Evolutionary conservation across 2,113 vertebrate species (phyloP).

Genomic region (Gorsachius goisagi): DNA sequence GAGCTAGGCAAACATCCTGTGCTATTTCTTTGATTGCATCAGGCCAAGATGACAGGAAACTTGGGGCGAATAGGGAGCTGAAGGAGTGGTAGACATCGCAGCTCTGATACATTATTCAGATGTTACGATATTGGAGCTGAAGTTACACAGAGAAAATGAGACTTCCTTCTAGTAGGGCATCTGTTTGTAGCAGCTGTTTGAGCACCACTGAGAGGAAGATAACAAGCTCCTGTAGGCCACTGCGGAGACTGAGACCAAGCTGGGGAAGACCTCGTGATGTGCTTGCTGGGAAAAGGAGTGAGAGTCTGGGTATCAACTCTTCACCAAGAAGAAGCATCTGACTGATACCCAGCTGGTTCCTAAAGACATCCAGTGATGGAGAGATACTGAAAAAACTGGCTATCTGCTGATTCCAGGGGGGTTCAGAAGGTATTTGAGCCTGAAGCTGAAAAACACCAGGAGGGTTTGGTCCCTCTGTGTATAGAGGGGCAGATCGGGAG

Average conservation of each 20-base stretch:
- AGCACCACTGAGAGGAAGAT: neutral
- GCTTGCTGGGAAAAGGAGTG: neutral
- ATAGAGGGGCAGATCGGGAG: neutral
- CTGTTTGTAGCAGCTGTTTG: neutral
- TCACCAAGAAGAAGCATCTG: neutral
- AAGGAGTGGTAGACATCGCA: neutral
- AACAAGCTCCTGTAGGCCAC: neutral
- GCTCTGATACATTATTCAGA: neutral
- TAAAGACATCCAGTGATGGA: too few species aligned
- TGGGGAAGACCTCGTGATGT: neutral
- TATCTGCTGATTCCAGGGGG: accelerated
- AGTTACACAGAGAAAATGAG: neutral
- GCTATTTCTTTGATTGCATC: neutral
- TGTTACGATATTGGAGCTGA: accelerated
- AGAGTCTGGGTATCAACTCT: neutral
- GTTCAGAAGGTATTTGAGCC: neutral
- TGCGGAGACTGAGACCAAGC: accelerated
- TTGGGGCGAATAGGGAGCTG: neutral
- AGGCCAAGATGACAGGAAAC: neutral
- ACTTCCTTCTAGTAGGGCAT: neutral
- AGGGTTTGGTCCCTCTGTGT: neutral
- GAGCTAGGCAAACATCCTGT: neutral
- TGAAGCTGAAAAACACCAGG: neutral
- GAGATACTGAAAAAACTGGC: neutral
- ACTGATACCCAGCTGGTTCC: neutral